Base-by-base conservation (phyloP, 2,888 invertebrate genomes). In the Argyresthia goedartella region DNA sequence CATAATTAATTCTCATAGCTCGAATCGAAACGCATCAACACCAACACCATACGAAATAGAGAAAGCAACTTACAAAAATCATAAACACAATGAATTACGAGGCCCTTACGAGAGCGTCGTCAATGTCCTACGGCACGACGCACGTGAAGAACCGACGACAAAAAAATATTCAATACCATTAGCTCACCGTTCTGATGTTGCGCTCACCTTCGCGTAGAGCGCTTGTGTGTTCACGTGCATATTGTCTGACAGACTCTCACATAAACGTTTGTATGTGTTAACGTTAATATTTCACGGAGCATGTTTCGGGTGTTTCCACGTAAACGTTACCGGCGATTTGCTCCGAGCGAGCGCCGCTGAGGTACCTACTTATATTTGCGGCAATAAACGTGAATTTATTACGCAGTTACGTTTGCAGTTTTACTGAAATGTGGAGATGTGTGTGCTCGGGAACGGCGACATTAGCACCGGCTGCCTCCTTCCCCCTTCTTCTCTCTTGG, bases 371-470 rank as follows among this genome's bases (percentile, higher is more conserved):
- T 78, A 75, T 73, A 79, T 77, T 81, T 76, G 71, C 61, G 73
- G 82, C 74, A 78, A 84, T 84, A 85, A 85, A 85, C 75, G 74
- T 80, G 71, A 82, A 84, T 84, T 82, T 85, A 85, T 82, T 76
- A 69, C 69, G 66, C 76, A 59, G 78, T 81, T 82, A 81, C 73
- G 78, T 84, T 78, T 79, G 76, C 82, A 80, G 81, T 81, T 80
- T 78, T 76, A 79, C 76, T 76, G 76, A 81, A 78, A 79, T 73
- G 80, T 72, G 75, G 75, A 78, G 76, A 79, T 79, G 74, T 73
- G 76, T 71, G 73, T 60, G 25, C 25, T 25, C 62, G 60, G 65
- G 61, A 62, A 61, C 62, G 58, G 66, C 62, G 69, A 75, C 75
- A 76, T 77, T 76, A 77, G 72, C 73, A 60, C 69, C 70, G 69